Evolutionary conservation across 2,797 vertebrate genomes (phyloP).

Genomic region (Vespertilio murinus): DNA sequence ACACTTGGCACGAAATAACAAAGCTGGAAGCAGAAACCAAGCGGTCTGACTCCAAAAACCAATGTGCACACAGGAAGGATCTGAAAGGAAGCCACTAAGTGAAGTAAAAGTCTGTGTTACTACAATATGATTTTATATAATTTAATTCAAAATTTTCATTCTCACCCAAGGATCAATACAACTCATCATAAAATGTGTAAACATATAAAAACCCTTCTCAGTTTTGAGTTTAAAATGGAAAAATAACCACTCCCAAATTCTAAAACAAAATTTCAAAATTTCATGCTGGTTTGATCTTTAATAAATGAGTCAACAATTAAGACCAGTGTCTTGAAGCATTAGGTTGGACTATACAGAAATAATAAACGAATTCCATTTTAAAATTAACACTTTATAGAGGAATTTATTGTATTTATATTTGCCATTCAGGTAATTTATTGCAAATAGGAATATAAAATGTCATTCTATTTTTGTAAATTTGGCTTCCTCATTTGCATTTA

Average conservation of each 20-base stretch:
- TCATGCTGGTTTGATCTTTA: background rate
- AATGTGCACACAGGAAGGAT: background rate
- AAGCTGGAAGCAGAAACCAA: background rate
- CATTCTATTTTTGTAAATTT: slow-evolving; percentile 27
- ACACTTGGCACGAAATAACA: background rate
- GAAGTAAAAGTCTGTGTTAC: background rate
- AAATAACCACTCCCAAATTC: background rate
- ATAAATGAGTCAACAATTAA: background rate
- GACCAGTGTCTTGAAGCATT: background rate
- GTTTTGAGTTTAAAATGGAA: background rate
- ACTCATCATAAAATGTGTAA: background rate
- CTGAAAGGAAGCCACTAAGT: background rate
- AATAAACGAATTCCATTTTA: slow-evolving; percentile 13
- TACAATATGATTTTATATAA: background rate
- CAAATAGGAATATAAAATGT: background rate
- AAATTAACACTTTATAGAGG: background rate
- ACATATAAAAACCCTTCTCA: background rate
- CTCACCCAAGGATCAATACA: background rate
- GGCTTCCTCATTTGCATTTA: background rate
- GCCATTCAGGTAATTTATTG: background rate
- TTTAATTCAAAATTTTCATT: slow-evolving; percentile 15
- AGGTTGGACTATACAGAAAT: background rate
- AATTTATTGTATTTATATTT: background rate
- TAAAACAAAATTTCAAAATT: background rate
- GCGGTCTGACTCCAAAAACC: background rate